Conservation (phyloP, 2,113 vertebrate species). For the Columba janthina region DNA sequence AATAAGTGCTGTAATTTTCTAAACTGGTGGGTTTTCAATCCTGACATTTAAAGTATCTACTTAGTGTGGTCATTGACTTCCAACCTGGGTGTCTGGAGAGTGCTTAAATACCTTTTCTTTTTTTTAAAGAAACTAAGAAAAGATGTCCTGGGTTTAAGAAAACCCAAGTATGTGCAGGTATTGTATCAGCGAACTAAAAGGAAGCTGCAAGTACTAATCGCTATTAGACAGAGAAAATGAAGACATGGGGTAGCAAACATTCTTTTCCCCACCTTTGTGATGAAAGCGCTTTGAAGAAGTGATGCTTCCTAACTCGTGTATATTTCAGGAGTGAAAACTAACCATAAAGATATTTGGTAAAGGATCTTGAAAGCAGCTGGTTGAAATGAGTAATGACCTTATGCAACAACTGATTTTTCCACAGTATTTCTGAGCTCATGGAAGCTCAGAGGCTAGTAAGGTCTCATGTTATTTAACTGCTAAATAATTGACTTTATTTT, state of each 20-base stretch:
- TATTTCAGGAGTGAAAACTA: background rate
- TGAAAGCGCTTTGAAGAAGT: background rate
- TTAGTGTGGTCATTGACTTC: background rate
- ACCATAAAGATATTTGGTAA: background rate
- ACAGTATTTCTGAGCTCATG: background rate
- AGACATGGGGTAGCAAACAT: rapidly evolving
- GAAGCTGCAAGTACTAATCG: background rate
- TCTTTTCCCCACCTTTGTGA: background rate
- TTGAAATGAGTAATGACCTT: background rate
- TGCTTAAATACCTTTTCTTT: background rate
- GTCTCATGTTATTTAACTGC: background rate
- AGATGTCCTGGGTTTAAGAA: background rate
- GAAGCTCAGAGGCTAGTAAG: background rate
- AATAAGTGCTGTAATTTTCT: background rate
- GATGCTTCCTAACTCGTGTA: background rate
- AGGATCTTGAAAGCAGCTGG: background rate
- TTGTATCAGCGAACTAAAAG: background rate
- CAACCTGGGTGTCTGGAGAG: background rate
- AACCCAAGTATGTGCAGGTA: background rate
- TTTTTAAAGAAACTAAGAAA: background rate
- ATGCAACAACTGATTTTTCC: background rate
- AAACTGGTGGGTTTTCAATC: background rate
- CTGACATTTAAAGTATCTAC: background rate
- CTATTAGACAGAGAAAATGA: background rate
- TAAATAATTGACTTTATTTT: background rate